These are phyloP conservation scores for Drosophila jambulina DNA, from an alignment of 1,140 invertebrate species.

Conservation along the genomic window DNA sequence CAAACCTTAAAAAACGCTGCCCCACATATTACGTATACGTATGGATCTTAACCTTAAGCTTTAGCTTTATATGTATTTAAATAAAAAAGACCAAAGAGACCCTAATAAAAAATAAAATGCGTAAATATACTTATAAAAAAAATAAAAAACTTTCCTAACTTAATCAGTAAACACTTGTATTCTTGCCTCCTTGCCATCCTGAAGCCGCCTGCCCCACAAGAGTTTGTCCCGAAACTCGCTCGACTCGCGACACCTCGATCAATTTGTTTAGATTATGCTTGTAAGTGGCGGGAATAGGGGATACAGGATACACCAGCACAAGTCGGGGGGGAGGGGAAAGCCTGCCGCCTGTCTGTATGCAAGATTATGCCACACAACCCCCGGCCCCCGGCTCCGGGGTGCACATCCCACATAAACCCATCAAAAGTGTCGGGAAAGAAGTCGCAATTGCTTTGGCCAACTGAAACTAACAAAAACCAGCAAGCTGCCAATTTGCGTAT, in stretches of 20 bases:
- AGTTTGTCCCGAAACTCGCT: constrained; percentile 22
- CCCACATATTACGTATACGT: background rate
- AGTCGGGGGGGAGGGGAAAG: background rate
- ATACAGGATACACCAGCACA: background rate
- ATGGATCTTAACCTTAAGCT: background rate
- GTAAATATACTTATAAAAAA: background rate
- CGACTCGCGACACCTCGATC: constrained; percentile 61
- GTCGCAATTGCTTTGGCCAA: constrained; percentile 45
- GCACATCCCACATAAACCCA: constrained; percentile 43
- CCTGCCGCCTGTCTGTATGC: background rate
- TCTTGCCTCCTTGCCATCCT: background rate
- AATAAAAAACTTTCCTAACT: background rate
- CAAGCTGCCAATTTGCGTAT: constrained; percentile 66
- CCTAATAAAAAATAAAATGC: no score
- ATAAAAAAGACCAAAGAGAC: background rate
- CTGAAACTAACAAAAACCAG: constrained; percentile 49
- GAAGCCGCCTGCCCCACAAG: constrained; percentile 16
- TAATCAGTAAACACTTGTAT: background rate
- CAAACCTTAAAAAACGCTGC: background rate
- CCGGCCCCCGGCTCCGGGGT: background rate
- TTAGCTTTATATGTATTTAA: no score
- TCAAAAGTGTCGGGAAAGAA: constrained; percentile 52
- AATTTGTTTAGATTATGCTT: constrained; percentile 68
- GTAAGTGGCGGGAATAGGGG: constrained; percentile 7
- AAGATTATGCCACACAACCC: background rate